phyloP scores from a whole-genome alignment of 2,797 vertebrate genomes.

The Chaetodon trifasciatus region DNA sequence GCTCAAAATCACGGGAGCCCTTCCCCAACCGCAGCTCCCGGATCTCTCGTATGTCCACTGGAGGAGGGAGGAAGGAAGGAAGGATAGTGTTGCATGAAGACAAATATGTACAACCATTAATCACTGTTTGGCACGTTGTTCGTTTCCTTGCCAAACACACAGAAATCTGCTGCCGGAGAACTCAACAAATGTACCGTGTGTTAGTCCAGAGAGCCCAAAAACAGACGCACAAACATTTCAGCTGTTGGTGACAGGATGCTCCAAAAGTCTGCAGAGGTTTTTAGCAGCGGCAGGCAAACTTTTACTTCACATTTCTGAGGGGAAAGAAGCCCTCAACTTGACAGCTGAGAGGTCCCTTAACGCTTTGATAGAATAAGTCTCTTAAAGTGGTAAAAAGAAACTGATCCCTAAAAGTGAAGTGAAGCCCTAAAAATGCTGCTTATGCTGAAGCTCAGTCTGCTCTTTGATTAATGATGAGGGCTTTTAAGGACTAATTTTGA shows the following conservation, averaged over 20 bases:
- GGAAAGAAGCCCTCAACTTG: neutral
- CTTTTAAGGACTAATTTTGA: neutral
- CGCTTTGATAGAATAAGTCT: neutral
- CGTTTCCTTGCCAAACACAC: slow-evolving; percentile 58
- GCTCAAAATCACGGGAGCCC: slow-evolving; percentile 91
- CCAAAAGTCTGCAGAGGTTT: slow-evolving; percentile 33
- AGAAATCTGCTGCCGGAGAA: slow-evolving; percentile 52
- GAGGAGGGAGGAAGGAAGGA: slow-evolving; percentile 53
- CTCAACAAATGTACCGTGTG: slow-evolving; percentile 46
- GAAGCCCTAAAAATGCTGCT: neutral
- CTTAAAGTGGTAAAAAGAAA: neutral
- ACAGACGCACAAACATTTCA: slow-evolving; percentile 56
- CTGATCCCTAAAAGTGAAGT: neutral
- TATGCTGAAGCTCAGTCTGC: neutral
- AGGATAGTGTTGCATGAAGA: slow-evolving; percentile 73
- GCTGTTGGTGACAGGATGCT: slow-evolving; percentile 52
- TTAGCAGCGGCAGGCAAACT: slow-evolving; percentile 23
- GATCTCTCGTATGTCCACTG: slow-evolving; percentile 92
- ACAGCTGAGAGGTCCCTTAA: neutral
- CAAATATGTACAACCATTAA: slow-evolving; percentile 77
- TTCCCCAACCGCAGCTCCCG: slow-evolving; percentile 91
- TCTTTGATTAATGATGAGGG: neutral
- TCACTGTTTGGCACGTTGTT: slow-evolving; percentile 66
- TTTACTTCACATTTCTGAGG: neutral
- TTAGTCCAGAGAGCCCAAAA: slow-evolving; percentile 27